phyloP scores from a whole-genome alignment of 2,797 vertebrate species.

The Benthosema pterotum region DNA sequence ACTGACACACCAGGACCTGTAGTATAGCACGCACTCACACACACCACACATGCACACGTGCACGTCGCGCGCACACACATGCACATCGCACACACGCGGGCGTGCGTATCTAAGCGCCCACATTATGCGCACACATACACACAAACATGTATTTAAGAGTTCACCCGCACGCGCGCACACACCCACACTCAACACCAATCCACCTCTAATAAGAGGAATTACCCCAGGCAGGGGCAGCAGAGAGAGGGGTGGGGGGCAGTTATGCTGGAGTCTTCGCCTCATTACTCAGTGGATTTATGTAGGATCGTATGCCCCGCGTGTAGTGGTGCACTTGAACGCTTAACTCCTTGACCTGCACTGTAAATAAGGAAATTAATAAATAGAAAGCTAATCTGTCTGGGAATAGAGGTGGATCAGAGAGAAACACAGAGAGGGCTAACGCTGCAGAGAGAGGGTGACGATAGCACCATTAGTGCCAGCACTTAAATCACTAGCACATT shows the following conservation, averaged over 20 bases:
- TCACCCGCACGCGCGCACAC: slow-evolving; percentile 4
- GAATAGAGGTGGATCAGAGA: slow-evolving; percentile 37
- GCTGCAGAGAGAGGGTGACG: neutral
- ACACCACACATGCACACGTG: neutral
- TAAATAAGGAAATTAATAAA: slow-evolving; percentile 79
- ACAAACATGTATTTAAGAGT: neutral
- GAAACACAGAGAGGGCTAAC: slow-evolving; percentile 20
- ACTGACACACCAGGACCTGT: slow-evolving; percentile 49
- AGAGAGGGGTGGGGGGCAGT: slow-evolving; percentile 56
- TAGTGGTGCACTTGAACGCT: slow-evolving; percentile 63
- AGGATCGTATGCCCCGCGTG: slow-evolving; percentile 70
- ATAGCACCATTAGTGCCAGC: slow-evolving; percentile 8
- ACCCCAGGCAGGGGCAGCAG: slow-evolving; percentile 63
- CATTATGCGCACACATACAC: neutral
- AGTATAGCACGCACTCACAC: slow-evolving; percentile 36
- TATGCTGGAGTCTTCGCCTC: slow-evolving; percentile 71
- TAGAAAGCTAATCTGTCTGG: slow-evolving; percentile 44
- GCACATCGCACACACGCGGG: slow-evolving; percentile 8
- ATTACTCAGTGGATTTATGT: slow-evolving; percentile 80
- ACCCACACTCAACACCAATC: slow-evolving; percentile 49
- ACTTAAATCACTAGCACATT: neutral
- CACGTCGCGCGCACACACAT: slow-evolving; percentile 4
- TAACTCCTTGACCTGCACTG: slow-evolving; percentile 78
- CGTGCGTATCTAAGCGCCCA: neutral
- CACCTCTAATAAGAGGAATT: slow-evolving; percentile 78